These are phyloP conservation scores for Microtus ochrogaster DNA, from an alignment of 2,113 vertebrate genomes.

Conservation along the genomic window DNA sequence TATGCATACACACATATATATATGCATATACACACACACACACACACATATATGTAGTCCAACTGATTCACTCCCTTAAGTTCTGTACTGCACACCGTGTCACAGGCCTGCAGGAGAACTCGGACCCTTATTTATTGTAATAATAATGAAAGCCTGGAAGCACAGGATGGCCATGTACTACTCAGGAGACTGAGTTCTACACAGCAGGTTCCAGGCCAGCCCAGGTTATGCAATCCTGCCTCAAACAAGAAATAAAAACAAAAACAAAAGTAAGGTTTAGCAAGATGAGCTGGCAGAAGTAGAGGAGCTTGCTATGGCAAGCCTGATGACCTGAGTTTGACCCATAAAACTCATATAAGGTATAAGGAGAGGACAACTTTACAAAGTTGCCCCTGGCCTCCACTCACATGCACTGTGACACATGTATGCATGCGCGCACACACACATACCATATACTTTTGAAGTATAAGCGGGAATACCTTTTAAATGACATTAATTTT, in stretches of 20 bases:
- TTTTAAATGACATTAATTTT: background rate
- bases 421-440: too few species aligned
- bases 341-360: too few species aligned
- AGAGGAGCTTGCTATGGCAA: background rate
- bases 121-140: background rate
- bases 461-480: too few species aligned
- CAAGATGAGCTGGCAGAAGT: background rate
- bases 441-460: too few species aligned
- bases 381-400: too few species aligned
- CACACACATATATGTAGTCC: background rate
- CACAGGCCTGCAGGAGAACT: rapidly evolving
- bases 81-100: background rate
- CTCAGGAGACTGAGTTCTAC: background rate
- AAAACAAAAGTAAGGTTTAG: background rate
- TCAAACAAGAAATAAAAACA: background rate
- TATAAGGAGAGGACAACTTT: too few species aligned
- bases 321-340: background rate
- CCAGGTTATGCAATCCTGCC: background rate
- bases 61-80: background rate
- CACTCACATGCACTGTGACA: too few species aligned
- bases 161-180: background rate
- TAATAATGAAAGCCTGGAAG: background rate
- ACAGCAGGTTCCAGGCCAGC: background rate
- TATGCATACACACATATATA: background rate
- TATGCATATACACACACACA: too few species aligned